phyloP scores from a whole-genome alignment of 2,113 vertebrate species.

The Catharus fuscescens region DNA sequence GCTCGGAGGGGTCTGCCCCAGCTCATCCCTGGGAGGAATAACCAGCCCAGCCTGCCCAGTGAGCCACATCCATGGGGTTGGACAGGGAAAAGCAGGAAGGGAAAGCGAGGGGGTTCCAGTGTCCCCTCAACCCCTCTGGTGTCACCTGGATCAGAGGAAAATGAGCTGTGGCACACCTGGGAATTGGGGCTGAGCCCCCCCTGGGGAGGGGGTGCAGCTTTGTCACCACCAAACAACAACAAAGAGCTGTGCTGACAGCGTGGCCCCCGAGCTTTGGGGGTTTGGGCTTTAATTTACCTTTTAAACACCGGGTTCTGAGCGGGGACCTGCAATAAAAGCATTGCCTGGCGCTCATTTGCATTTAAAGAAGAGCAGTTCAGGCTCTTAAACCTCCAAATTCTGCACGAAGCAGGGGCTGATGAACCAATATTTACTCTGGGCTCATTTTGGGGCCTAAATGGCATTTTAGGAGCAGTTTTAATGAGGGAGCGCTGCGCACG shows the following conservation, averaged over 20 bases:
- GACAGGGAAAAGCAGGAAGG: no score
- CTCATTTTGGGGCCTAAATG: slow-evolving; percentile 32
- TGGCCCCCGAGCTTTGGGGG: neutral
- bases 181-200: neutral
- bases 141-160: neutral
- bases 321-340: neutral
- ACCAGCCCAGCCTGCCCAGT: neutral
- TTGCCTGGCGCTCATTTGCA: neutral
- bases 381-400: slow-evolving; percentile 2
- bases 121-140: neutral
- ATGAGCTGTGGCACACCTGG: neutral
- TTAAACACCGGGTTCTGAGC: neutral
- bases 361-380: neutral
- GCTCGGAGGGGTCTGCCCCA: neutral
- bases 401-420: neutral
- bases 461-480: slow-evolving; percentile 5
- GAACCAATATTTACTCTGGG: slow-evolving; percentile 45
- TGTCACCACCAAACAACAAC: neutral
- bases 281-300: neutral
- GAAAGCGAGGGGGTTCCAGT: neutral
- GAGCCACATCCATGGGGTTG: neutral
- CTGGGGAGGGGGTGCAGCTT: neutral
- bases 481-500: neutral
- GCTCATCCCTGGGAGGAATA: accelerated
- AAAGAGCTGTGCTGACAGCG: neutral